phyloP scores from a whole-genome alignment of 2,888 invertebrate genomes.

The Ormyrus thymus region DNA sequence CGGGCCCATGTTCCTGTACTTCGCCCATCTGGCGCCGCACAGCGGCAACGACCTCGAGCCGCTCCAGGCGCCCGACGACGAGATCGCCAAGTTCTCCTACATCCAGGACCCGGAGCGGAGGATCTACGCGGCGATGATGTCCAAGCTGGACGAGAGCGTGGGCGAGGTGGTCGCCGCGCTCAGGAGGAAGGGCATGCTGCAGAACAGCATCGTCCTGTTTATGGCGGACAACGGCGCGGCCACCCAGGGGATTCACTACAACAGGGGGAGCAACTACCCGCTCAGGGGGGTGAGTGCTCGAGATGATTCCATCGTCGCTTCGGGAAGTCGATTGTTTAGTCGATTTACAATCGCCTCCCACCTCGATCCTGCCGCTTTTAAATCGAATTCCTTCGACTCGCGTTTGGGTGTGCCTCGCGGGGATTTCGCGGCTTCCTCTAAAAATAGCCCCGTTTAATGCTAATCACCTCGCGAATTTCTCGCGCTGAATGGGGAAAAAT shows the following conservation, averaged over 20 bases:
- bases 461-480: no score
- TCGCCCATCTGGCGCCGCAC: slow-evolving; percentile 83
- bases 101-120: slow-evolving; percentile 82
- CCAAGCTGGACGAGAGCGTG: slow-evolving; percentile 89
- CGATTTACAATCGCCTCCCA: no score
- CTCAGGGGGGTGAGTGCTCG: slow-evolving; percentile 85
- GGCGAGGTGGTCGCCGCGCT: slow-evolving; percentile 85
- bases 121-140: slow-evolving; percentile 89
- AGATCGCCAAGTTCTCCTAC: slow-evolving; percentile 81
- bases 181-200: slow-evolving; percentile 80
- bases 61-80: slow-evolving; percentile 84
- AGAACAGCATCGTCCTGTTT: slow-evolving; percentile 90
- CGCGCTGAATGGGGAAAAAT: no score
- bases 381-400: no score
- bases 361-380: no score
- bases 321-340: no score
- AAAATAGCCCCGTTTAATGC: no score
- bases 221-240: slow-evolving; percentile 93
- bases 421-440: no score
- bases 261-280: slow-evolving; percentile 88
- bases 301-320: no score
- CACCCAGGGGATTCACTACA: slow-evolving; percentile 82
- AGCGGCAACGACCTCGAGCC: slow-evolving; percentile 80
- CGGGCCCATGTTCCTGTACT: slow-evolving; percentile 81
- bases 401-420: no score